Base-by-base conservation (phyloP, 2,888 invertebrate genomes). In the Ectropis crepuscularia region DNA sequence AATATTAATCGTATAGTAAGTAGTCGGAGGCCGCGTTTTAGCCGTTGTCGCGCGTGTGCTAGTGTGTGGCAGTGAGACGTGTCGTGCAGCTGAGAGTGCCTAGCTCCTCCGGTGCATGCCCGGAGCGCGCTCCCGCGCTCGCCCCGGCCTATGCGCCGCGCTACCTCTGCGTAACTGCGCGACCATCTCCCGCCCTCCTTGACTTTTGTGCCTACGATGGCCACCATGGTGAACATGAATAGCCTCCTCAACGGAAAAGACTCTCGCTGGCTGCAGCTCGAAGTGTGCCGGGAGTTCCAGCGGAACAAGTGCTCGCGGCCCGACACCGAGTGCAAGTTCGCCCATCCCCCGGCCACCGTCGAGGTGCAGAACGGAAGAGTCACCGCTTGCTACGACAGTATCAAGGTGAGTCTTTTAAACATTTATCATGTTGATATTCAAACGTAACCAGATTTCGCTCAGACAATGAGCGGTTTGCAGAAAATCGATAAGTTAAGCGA, bases 341-440 rank as follows among this genome's bases (percentile, higher is more conserved):
- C 99, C 77, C 99, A 99, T 95, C 99, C 99, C 72, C 99, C 99
- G 76, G 97, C 98, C 83, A 99, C 99, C 93, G 99, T 99, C 84
- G 99, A 99, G 94, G 99, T 99, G 86, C 99, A 99, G 95, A 99
- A 99, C 94, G 99, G 99, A 89, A 96, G 99, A 86, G 99, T 99
- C 87, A 99, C 99, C 83, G 99, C 99, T 83, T 99, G 99, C 95
- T 99, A 99, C 96, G 99, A 99, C 95, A 99, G 99, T 94, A 99
- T 99, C 94, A 99, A 99, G 99, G 99, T 99, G 94, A 95, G 96
- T 68, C 46, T 11, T 53, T 64, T 9, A 59, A 11, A 39, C 10
- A 11, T 5, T 50, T 16, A 11, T 6, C n/a, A 43, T 53, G 39
- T 9, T 9, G 28, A 36, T 28, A 57, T 53, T 61, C 47, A 8